phyloP scores from a whole-genome alignment of 2,113 vertebrate species.

The Eonycteris spelaea region DNA sequence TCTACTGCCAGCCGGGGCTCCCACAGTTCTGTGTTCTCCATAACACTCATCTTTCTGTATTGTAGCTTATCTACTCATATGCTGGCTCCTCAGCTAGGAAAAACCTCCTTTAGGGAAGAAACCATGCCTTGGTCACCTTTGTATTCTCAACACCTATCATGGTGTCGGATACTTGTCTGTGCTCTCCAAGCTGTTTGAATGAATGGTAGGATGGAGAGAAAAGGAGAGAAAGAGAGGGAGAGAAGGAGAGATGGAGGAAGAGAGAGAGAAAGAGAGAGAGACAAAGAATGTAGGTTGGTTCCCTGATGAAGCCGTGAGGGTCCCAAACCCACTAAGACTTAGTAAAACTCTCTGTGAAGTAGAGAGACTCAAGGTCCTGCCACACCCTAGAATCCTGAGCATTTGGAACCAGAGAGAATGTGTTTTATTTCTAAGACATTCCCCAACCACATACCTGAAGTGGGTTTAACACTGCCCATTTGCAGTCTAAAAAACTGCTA shows the following conservation, averaged over 20 bases:
- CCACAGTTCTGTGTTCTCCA: not conserved
- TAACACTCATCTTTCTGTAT: not conserved
- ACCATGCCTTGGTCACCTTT: not conserved
- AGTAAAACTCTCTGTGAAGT: not conserved
- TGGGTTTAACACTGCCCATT: not conserved
- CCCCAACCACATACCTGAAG: not conserved
- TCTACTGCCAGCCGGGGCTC: rapidly evolving
- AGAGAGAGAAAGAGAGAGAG: not conserved
- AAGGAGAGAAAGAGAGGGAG: not conserved
- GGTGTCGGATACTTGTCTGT: too few relatives aligned
- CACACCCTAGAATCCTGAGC: not conserved
- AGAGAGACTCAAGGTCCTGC: not conserved
- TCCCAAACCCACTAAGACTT: not conserved
- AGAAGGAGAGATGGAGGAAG: not conserved
- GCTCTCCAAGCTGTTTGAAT: not conserved
- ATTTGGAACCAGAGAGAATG: not conserved
- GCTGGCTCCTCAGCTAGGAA: not conserved
- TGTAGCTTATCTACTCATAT: not conserved
- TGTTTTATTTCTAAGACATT: not conserved
- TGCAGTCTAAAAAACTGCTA: not conserved
- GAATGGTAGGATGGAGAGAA: not conserved
- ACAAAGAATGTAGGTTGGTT: not conserved
- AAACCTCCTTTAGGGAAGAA: not conserved
- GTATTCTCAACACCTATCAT: not conserved
- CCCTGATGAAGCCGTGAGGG: not conserved